Base-by-base conservation (phyloP, 2,797 vertebrate species). In the Coccyzus lansbergi region DNA sequence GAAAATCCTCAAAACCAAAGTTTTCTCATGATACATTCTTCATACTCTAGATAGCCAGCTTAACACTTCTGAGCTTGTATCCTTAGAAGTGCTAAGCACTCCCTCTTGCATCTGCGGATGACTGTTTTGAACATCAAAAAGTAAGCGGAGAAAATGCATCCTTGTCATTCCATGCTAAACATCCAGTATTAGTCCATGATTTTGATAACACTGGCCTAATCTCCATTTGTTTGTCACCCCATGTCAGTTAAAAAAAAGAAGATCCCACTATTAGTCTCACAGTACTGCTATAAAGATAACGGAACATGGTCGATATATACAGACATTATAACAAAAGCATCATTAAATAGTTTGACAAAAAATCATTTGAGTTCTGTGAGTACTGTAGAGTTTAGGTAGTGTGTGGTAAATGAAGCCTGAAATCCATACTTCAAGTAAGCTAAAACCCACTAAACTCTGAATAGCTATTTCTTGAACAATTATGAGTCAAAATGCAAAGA, bases 241-340 rank as follows among this genome's bases (percentile, higher is more conserved):
- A 51, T 17, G n/a, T 83, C 83, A 72, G 83, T 83, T 96, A 91
- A 85, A 92, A 93, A 56, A 83, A 83, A 83, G 48, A 83, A 88
- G 85, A 96, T 67, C 88, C 4, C 52, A 51, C 34, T 44, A 86
- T 40, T 81, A 72, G 75, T 90, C 91, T 75, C 46, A 31, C 59
- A 94, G 51, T 22, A 53, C 83, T 78, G 31, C 87, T 78, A 81
- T 93, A 95, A 96, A 96, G 95, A 96, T 96, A 94, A 88, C 5
- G 7, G 13, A 68, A 83, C 46, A 58, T 31, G 13, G 46, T 38
- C 1, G 2, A 87, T 53, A 77, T 24, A 92, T 20, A 85, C 76
- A 87, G 62, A 71, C 53, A 62, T n/a, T 65, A 15, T 28, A 83
- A 79, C 10, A n/a, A 88, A 93, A 88, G n/a, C 26, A 83, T 19